Percentiles rank a stretch among this genome's conserved stretches.
These are phyloP conservation scores for Teleiodes luculella DNA, from an alignment of 2,888 invertebrate genomes.

Conservation along the genomic window DNA sequence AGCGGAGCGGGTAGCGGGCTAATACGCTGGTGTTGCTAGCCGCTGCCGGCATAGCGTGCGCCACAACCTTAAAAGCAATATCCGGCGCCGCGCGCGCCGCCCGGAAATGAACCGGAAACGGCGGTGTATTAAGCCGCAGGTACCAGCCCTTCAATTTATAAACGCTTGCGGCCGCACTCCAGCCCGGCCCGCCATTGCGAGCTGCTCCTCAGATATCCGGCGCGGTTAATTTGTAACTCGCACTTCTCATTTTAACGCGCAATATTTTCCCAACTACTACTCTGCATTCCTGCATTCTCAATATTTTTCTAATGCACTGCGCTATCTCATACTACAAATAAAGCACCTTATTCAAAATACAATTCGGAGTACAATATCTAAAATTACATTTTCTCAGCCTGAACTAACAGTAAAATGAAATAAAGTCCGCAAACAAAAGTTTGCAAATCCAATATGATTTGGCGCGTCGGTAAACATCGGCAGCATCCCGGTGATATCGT, in stretches of 20 bases:
- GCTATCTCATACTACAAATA: conserved; percentile 30
- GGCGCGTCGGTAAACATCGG: conserved; percentile 78
- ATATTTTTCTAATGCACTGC: conserved; percentile 33
- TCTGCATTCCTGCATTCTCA: conserved; percentile 5
- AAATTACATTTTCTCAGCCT: conserved; percentile 72
- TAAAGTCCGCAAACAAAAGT: conserved; percentile 79
- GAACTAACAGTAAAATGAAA: conserved; percentile 76
- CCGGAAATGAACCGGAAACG: conserved; percentile 80
- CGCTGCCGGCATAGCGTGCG: conserved; percentile 55
- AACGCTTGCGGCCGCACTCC: conserved; percentile 68
- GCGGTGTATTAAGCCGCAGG: conserved; percentile 79
- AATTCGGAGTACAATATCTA: conserved; percentile 60
- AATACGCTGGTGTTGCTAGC: conserved; percentile 32
- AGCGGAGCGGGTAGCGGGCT: conserved; percentile 37
- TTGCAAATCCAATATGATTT: conserved; percentile 80
- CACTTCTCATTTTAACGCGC: conserved; percentile 29
- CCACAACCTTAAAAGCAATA: conserved; percentile 79
- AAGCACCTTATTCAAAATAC: conserved; percentile 48
- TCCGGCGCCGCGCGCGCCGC: conserved; percentile 76
- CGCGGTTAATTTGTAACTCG: conserved; percentile 65
- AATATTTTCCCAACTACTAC: conserved; percentile 14
- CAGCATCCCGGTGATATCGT: conserved; percentile 79
- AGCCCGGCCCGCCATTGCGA: conserved; percentile 45
- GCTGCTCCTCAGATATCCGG: conserved; percentile 57
- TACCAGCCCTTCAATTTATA: conserved; percentile 78